A percentile compares a stretch with the other conserved stretches of the same genome.
phyloP scores from a whole-genome alignment of 2,888 invertebrate genomes.

The Phyllotreta striolata region DNA sequence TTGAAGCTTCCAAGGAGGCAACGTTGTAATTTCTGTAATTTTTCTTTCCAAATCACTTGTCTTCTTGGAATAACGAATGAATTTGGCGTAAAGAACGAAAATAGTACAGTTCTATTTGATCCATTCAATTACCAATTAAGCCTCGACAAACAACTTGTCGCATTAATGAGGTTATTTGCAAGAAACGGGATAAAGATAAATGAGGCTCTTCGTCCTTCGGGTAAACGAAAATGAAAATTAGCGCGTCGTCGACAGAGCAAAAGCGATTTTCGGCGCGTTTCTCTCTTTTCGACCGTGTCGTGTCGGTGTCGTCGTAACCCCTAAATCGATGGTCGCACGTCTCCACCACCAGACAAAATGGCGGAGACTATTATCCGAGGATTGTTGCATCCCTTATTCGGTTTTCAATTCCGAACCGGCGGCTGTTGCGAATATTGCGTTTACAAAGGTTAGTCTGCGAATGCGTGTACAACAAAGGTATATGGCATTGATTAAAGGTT shows the following conservation, averaged over 20 bases:
- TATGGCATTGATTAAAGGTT: not conserved
- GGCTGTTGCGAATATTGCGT: not conserved
- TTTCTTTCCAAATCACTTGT: too few relatives aligned
- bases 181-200: constrained; percentile 27
- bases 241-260: constrained; percentile 7
- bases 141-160: not conserved
- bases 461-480: too few relatives aligned
- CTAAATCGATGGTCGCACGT: constrained; percentile 58
- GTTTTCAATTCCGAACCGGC: constrained; percentile 2
- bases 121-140: too few relatives aligned
- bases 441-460: too few relatives aligned
- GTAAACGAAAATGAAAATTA: constrained; percentile 2
- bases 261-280: constrained; percentile 9
- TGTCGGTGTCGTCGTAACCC: constrained; percentile 27
- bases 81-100: too few relatives aligned
- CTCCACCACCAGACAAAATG: constrained; percentile 60
- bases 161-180: constrained; percentile 8
- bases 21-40: too few relatives aligned
- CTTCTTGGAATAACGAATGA: too few relatives aligned
- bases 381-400: constrained; percentile 32
- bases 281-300: constrained; percentile 14
- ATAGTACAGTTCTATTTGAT: too few relatives aligned
- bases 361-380: constrained; percentile 45
- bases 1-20: too few relatives aligned
- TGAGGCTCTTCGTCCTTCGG: constrained; percentile 5